Conservation (phyloP, 2,113 vertebrate genomes). For the Platanista minor region DNA sequence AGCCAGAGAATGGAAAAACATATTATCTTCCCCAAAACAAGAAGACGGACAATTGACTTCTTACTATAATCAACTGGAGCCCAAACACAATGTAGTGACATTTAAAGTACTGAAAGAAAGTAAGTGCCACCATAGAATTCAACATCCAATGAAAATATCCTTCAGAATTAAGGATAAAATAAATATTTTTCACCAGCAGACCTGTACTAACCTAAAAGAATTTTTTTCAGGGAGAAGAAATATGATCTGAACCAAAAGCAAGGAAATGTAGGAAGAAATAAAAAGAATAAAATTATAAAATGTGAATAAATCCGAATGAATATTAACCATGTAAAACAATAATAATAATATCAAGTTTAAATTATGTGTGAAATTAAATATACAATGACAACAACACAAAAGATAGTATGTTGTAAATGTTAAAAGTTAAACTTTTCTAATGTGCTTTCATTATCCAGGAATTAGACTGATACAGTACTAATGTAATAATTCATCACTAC, state of each 20-base stretch:
- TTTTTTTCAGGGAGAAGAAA: not conserved
- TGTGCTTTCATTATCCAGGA: not conserved
- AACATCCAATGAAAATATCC: no score
- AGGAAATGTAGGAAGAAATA: not conserved
- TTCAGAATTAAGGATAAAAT: not conserved
- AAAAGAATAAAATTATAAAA: not conserved
- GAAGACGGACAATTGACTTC: not conserved
- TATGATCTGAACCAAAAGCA: not conserved
- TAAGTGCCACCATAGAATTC: not conserved
- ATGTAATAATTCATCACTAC: not conserved
- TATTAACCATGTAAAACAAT: not conserved
- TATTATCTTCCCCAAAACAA: not conserved
- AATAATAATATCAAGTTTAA: not conserved
- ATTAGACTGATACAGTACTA: not conserved
- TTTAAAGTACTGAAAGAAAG: not conserved
- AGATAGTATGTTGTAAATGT: not conserved
- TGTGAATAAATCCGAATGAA: not conserved
- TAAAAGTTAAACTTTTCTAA: not conserved
- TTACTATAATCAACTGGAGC: not conserved
- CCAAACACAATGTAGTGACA: not conserved
- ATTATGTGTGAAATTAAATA: not conserved
- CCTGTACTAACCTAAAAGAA: not conserved
- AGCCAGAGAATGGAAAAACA: not conserved
- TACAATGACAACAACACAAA: not conserved
- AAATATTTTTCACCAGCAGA: not conserved